A percentile compares a stretch with the other conserved stretches of the same genome.
Conservation (phyloP, 2,888 invertebrate genomes). For the Cataglyphis rosenhaueri region DNA sequence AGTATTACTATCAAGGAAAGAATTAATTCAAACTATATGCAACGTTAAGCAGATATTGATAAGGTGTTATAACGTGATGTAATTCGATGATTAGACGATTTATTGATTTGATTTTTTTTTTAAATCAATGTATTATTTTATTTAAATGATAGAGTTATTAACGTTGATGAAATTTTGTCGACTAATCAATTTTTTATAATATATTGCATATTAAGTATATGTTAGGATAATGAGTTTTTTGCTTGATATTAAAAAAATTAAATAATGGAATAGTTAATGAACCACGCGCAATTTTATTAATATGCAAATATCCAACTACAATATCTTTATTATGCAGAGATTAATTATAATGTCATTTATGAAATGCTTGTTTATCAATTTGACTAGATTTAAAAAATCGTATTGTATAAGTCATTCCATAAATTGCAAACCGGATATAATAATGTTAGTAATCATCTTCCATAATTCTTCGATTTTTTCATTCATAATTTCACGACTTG, state of each 20-base stretch:
- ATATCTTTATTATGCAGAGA: not conserved
- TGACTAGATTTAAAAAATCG: not conserved
- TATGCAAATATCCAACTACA: conserved; percentile 18
- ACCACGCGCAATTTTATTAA: not conserved
- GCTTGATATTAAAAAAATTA: not conserved
- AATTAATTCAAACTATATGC: conserved; percentile 13
- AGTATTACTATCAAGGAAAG: not conserved
- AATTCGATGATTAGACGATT: not conserved
- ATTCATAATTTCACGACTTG: conserved; percentile 30
- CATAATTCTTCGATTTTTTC: not conserved
- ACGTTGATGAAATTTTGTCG: not conserved
- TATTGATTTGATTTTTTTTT: not conserved
- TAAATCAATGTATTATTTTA: not conserved
- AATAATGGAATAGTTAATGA: conserved; percentile 4
- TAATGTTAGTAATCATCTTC: conserved; percentile 30
- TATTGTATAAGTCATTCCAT: conserved; percentile 24
- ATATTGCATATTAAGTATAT: not conserved
- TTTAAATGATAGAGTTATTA: not conserved
- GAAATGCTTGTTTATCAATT: not conserved
- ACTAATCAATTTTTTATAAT: conserved; percentile 2
- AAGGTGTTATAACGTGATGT: not conserved
- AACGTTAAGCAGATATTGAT: conserved; percentile 3
- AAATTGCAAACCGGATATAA: conserved; percentile 42
- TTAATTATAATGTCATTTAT: not conserved
- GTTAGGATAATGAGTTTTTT: conserved; percentile 2